Evolutionary conservation across 2,113 vertebrate genomes (phyloP).

Genomic region (Triplophysa siluroides): DNA sequence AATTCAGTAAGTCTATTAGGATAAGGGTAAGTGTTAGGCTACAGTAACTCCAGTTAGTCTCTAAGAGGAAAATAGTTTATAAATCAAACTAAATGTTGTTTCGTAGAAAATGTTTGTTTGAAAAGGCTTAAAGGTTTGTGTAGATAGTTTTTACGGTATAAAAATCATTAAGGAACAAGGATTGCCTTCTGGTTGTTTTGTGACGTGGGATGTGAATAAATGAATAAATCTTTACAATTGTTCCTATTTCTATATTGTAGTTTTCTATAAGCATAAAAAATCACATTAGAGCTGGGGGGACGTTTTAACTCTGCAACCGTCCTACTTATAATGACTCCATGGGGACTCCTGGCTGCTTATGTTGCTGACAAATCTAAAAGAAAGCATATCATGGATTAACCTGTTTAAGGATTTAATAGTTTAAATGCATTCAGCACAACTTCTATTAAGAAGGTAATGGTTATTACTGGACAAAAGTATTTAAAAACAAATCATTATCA

Average conservation of each 20-base stretch:
- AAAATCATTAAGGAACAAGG: neutral
- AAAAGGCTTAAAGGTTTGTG: too few relatives aligned
- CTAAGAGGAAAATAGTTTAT: too few relatives aligned
- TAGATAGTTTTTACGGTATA: too few relatives aligned
- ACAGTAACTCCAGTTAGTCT: too few relatives aligned
- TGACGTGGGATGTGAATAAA: neutral
- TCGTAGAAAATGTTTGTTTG: too few relatives aligned
- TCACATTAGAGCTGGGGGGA: neutral
- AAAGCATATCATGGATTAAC: neutral
- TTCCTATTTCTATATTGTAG: neutral
- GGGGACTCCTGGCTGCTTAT: neutral
- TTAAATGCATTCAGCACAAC: neutral
- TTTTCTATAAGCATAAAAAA: slow-evolving; percentile 13
- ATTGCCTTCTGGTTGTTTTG: slow-evolving; percentile 1
- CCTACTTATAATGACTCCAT: slow-evolving; percentile 2
- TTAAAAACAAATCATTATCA: too few relatives aligned
- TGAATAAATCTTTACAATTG: neutral
- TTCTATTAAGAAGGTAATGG: too few relatives aligned
- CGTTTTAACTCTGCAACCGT: too few relatives aligned
- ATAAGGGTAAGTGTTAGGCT: too few relatives aligned
- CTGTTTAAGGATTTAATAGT: neutral
- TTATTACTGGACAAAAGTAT: too few relatives aligned
- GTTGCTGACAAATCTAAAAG: slow-evolving; percentile 6
- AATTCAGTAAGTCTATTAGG: too few relatives aligned
- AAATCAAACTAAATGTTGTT: too few relatives aligned